These are phyloP conservation scores for Limnephilus lunatus DNA, from an alignment of 2,888 invertebrate species.

Conservation along the genomic window DNA sequence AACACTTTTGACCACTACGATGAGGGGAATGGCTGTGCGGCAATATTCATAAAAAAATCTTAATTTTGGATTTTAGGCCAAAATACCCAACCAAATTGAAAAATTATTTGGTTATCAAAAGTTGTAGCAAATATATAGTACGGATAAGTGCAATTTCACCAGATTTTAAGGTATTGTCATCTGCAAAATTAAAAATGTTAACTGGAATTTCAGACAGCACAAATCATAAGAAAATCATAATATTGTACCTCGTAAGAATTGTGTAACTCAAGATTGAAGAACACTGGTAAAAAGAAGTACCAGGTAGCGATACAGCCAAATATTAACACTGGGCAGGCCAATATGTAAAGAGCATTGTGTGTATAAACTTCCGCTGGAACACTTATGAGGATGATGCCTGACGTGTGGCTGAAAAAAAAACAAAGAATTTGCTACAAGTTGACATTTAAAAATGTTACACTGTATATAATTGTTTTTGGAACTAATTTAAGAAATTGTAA, in stretches of 20 bases:
- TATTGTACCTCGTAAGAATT: constrained; percentile 70
- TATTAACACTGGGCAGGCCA: constrained; percentile 70
- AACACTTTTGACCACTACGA: no score
- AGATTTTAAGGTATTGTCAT: no score
- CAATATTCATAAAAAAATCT: no score
- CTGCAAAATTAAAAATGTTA: no score
- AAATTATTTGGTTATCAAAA: no score
- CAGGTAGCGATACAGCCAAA: constrained; percentile 68
- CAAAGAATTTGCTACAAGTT: neutral
- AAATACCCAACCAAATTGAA: no score
- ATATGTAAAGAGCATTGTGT: constrained; percentile 76
- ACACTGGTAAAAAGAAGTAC: constrained; percentile 74
- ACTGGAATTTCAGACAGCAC: no score
- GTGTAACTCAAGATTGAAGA: constrained; percentile 73
- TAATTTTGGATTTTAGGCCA: no score
- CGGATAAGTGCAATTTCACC: no score
- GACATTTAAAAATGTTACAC: neutral
- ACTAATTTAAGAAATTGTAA: neutral
- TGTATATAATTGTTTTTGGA: neutral
- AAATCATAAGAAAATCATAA: no score
- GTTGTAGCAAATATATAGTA: no score
- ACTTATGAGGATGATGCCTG: constrained; percentile 80
- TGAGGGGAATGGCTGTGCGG: no score
- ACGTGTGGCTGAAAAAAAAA: constrained; percentile 76
- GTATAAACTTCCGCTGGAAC: constrained; percentile 80